Base-by-base conservation (phyloP, 37 sponge, comb jelly and placozoan species). In the Petrosia ficiformis region DNA sequence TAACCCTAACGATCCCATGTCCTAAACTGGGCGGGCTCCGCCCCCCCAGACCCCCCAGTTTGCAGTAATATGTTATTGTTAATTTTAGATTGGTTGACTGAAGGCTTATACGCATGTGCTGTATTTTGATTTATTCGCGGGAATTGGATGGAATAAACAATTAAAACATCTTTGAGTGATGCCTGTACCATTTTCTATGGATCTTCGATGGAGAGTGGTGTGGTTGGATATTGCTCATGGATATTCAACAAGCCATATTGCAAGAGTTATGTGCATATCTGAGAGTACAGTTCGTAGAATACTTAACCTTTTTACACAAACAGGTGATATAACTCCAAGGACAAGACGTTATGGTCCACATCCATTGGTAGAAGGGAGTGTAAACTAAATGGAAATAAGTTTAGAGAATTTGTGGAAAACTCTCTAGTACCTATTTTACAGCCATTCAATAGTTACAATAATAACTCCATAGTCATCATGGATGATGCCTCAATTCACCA, bases 181-280 rank as follows among this genome's bases (percentile, higher is more conserved):
- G 76, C 65, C 65, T 4, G 24, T 24, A 33, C 26, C 70, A 21
- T 78, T 68, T 42, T 66, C 79, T 10, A 39, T 66, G 25, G 69
- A 78, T 59, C 58, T 78, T 30, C 79, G 79, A 6, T 78, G 79
- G 79, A 42, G 79, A 16, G 30, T 39, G 4, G 70, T 78, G 57
- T 78, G 79, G 79, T 67, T 68, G n/a, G 39, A 66, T 39, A 31
- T 67, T 4, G 21, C 39, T 22, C 36, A 54, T 30, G 3, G 57
- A 21, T 5, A 56, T 37, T 38, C 40, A 38, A 34, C 36, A n/a
- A 5, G 10, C 28, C 58, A 68, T 14, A 68, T 78, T 32, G 30
- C 79, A 34, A 43, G 35, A 5, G 1, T 67, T 39, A 4, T 78
- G 44, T 67, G 43, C 32, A 33, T 78, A 39, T 32, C 58, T 33